Percentiles rank a stretch among this genome's conserved stretches.
Conservation (phyloP, 1,140 invertebrate species). For the Drosophila tristis region DNA sequence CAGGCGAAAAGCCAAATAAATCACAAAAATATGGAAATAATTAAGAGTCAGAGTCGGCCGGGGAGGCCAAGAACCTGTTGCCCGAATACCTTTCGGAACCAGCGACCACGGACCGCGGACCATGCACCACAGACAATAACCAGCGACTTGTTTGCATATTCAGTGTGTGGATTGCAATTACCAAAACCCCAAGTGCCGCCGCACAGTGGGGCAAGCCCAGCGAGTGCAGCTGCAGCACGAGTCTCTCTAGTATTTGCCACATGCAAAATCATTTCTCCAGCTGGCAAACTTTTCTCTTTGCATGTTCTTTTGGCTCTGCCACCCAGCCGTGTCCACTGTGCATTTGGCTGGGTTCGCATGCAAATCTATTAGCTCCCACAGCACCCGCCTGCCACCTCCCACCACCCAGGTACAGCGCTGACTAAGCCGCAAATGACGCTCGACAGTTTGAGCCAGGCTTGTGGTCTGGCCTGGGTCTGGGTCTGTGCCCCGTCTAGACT, state of each 20-base stretch:
- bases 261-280: too few species aligned
- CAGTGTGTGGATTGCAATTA: slow-evolving; percentile 18
- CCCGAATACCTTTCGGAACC: not conserved
- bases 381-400: too few species aligned
- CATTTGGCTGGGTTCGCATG: slow-evolving; percentile 32
- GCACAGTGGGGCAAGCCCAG: slow-evolving; percentile 18
- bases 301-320: too few species aligned
- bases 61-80: slow-evolving; percentile 34
- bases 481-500: slow-evolving; percentile 12
- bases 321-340: slow-evolving; percentile 16
- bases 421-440: slow-evolving; percentile 32
- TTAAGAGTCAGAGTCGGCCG: slow-evolving; percentile 9
- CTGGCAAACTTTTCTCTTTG: too few species aligned
- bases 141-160: not conserved
- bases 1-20: slow-evolving; percentile 1
- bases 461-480: not conserved
- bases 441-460: slow-evolving; percentile 10
- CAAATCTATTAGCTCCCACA: slow-evolving; percentile 22
- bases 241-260: too few species aligned
- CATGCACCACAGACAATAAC: slow-evolving; percentile 3
- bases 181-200: not conserved
- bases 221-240: not conserved
- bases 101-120: not conserved
- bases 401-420: slow-evolving; percentile 2
- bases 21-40: slow-evolving; percentile 28